Percentiles rank a stretch among this genome's conserved stretches.
These are phyloP conservation scores for Agonopterix subpropinquella DNA, from an alignment of 2,888 invertebrate genomes.

Conservation along the genomic window DNA sequence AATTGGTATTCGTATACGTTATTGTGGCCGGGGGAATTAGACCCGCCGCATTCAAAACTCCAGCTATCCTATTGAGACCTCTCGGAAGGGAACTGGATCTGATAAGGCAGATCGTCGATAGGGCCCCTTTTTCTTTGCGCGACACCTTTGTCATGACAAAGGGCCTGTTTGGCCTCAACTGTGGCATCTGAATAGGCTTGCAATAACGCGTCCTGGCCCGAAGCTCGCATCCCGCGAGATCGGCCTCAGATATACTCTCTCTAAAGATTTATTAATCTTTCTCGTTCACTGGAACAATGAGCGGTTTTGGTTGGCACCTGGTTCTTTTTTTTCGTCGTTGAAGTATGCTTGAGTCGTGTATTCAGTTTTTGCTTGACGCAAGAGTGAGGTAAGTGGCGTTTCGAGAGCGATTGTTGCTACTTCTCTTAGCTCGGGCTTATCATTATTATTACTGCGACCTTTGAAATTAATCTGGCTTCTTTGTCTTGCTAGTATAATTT, in stretches of 20 bases:
- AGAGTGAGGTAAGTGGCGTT: conserved; percentile 45
- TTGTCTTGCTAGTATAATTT: conserved; percentile 9
- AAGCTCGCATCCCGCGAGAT: conserved; percentile 70
- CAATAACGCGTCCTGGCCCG: conserved; percentile 69
- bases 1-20: conserved; percentile 62
- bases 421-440: conserved; percentile 16
- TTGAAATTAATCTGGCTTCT: background rate
- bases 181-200: conserved; percentile 74
- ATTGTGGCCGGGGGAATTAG: conserved; percentile 69
- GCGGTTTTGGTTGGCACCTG: conserved; percentile 69
- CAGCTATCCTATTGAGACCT: conserved; percentile 70
- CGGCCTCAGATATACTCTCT: conserved; percentile 67
- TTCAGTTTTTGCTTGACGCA: conserved; percentile 56
- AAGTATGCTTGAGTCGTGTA: conserved; percentile 50
- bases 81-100: conserved; percentile 73
- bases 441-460: conserved; percentile 4
- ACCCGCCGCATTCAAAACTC: conserved; percentile 67
- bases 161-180: conserved; percentile 68
- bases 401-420: conserved; percentile 40
- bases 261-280: conserved; percentile 74
- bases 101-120: conserved; percentile 73
- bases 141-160: conserved; percentile 76
- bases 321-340: conserved; percentile 60
- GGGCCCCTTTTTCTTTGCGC: conserved; percentile 71
- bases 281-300: conserved; percentile 68